phyloP scores from a whole-genome alignment of 2,888 invertebrate species.

The Pyrocoelia pectoralis region DNA sequence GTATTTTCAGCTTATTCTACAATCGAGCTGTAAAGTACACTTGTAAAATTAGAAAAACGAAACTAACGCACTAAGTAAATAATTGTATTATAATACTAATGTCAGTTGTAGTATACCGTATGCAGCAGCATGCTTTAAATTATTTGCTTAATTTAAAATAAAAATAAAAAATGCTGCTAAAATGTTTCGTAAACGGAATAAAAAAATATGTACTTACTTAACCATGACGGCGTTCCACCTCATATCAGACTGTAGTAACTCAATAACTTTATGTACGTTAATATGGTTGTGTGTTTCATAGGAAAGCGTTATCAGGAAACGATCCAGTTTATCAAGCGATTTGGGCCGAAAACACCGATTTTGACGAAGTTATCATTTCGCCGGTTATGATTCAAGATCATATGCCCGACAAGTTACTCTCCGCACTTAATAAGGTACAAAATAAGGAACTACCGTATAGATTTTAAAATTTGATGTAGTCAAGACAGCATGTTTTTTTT shows the following conservation, averaged over 20 bases:
- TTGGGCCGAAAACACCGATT: conserved; percentile 85
- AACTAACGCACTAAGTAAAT: too few species aligned
- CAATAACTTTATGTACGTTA: neutral
- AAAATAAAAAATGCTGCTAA: too few species aligned
- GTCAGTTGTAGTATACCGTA: too few species aligned
- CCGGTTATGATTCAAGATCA: conserved; percentile 92
- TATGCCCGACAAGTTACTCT: conserved; percentile 87
- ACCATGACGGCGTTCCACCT: neutral
- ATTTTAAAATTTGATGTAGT: neutral
- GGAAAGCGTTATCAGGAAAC: conserved; percentile 72
- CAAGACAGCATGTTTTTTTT: neutral
- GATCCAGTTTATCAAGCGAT: conserved; percentile 88
- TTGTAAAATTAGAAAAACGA: too few species aligned
- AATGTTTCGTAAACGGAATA: too few species aligned
- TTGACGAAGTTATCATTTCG: conserved; percentile 87
- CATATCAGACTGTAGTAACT: neutral
- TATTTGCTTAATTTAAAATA: too few species aligned
- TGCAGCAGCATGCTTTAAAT: too few species aligned
- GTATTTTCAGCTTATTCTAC: neutral
- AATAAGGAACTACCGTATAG: conserved; percentile 14
- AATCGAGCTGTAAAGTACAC: too few species aligned
- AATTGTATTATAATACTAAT: too few species aligned
- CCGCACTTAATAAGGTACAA: conserved; percentile 83
- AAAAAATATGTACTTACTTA: too few species aligned
- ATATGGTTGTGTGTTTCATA: conserved; percentile 53